Evolutionary conservation across 2,797 vertebrate genomes (phyloP).

Genomic region (Trematomus bernacchii): DNA sequence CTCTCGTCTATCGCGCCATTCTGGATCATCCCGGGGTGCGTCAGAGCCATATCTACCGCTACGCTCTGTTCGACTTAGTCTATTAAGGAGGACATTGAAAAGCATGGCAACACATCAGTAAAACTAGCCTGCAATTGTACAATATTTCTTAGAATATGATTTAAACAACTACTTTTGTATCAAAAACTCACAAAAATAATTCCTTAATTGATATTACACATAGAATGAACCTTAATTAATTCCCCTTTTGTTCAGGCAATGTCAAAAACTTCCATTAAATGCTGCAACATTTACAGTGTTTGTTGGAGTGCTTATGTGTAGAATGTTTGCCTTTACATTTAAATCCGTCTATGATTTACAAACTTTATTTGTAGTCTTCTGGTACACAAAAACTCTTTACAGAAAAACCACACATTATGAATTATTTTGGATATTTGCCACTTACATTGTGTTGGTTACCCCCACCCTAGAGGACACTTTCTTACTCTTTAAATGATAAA

Average conservation of each 20-base stretch:
- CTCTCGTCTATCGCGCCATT: conserved; percentile 91
- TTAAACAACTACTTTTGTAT: neutral
- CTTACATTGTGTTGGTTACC: too few species aligned
- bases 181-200: neutral
- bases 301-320: neutral
- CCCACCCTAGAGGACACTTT: too few species aligned
- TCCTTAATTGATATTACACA: neutral
- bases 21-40: conserved; percentile 90
- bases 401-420: too few species aligned
- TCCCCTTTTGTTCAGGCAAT: neutral
- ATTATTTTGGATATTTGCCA: too few species aligned
- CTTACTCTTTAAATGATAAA: too few species aligned
- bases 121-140: neutral
- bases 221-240: neutral
- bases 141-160: neutral
- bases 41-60: conserved; percentile 96
- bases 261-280: neutral
- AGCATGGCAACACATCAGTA: neutral
- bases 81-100: conserved; percentile 62
- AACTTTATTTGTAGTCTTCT: too few species aligned
- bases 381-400: too few species aligned
- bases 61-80: conserved; percentile 95
- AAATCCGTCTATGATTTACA: neutral
- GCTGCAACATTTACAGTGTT: neutral
- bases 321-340: neutral